Base-by-base conservation (phyloP, 2,888 invertebrate genomes). In the Dinocampus coccinellae region DNA sequence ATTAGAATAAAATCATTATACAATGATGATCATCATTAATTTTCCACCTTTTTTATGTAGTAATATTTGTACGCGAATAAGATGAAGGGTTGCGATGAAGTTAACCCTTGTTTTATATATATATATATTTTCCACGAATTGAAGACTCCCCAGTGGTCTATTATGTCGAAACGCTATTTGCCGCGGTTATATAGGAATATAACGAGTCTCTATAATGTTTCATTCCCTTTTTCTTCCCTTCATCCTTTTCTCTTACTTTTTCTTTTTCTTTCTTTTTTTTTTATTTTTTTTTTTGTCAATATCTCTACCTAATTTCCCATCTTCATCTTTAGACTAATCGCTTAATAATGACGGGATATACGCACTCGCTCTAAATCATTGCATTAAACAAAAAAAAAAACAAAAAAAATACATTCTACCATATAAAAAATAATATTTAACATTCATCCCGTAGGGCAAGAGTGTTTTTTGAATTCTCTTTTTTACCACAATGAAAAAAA, bases 291-390 rank as follows among this genome's bases (percentile, higher is more conserved):
- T 58, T 58, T 58, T 58, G 58, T 58, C 58, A 58, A 58, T 58
- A 33, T 47, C 47, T 47, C 58, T 29, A 58, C 26, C 58, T 58
- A 58, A 58, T 58, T 34, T n/a, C 58, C 34, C 58, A 58, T 16
- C 58, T 57, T 34, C 63, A 39, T 36, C 73, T 80, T 68, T 73
- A 65, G 75, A 80, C 82, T 85, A 85, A 85, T 85, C 84, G 83
- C 79, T 80, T 83, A 84, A 85, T 85, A 85, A 85, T 84, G 81
- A 82, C 79, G 77, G 81, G 79, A 81, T 78, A 77, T 75, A 24
- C 65, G 36, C 36, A 65, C 53, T 52, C 64, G 53, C 22, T 64
- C 36, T 9, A 64, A 29, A 64, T 64, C 39, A 64, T 64, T 55
- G 47, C 64, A 53, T 29, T 34, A 52, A 47, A 42, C 39, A 62